phyloP scores from a whole-genome alignment of 1,140 invertebrate species.

The Myzus persicae region DNA sequence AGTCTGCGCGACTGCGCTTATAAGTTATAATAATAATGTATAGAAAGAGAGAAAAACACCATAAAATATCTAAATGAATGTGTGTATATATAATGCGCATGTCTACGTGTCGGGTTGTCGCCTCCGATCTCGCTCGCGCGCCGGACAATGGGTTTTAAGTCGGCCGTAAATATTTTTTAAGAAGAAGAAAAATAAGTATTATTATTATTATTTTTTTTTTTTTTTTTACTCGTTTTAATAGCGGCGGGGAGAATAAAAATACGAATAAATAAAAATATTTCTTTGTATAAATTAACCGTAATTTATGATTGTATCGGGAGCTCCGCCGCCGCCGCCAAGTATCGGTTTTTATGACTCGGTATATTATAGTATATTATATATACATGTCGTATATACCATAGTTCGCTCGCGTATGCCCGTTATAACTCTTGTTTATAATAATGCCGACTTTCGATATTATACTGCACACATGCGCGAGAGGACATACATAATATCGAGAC shows the following conservation, averaged over 20 bases:
- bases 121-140: constrained; percentile 39
- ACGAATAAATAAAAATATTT: constrained; percentile 52
- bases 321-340: constrained; percentile 18
- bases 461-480: not conserved
- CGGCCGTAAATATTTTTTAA: constrained; percentile 54
- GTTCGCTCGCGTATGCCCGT: constrained; percentile 1
- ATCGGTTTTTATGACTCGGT: constrained; percentile 52
- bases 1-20: not conserved
- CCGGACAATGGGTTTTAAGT: constrained; percentile 51
- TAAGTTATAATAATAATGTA: not conserved
- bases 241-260: constrained; percentile 27
- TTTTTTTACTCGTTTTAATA: constrained; percentile 55
- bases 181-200: constrained; percentile 46
- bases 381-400: constrained; percentile 8
- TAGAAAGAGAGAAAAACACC: constrained; percentile 29
- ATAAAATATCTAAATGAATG: constrained; percentile 17
- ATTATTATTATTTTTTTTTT: constrained; percentile 45
- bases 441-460: constrained; percentile 56
- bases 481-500: not conserved
- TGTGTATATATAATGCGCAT: not conserved
- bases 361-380: constrained; percentile 7
- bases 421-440: constrained; percentile 47
- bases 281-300: constrained; percentile 59
- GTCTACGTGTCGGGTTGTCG: constrained; percentile 54
- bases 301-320: constrained; percentile 59